These are phyloP conservation scores for Hirudo medicinalis DNA, from an alignment of 1,140 invertebrate genomes.

Conservation along the genomic window DNA sequence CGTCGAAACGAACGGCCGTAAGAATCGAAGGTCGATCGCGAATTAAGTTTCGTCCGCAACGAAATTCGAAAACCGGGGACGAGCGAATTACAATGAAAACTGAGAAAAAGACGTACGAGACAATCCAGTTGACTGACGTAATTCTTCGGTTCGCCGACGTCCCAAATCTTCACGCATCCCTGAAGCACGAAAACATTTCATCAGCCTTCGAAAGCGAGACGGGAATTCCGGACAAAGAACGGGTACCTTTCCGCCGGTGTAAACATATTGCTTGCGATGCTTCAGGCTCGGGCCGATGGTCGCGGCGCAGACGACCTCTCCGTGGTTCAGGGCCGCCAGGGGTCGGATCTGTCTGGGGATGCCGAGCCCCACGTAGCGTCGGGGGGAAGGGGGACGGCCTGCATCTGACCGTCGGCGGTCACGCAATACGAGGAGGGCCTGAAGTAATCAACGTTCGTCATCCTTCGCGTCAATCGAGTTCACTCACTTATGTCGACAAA, in stretches of 20 bases:
- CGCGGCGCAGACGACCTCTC: constrained; percentile 83
- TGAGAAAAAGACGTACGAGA: constrained; percentile 50
- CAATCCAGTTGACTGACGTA: constrained; percentile 85
- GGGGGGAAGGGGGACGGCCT: constrained; percentile 85
- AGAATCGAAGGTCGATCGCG: background rate
- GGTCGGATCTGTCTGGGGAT: constrained; percentile 79
- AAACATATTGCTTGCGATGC: constrained; percentile 54
- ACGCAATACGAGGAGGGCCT: constrained; percentile 86
- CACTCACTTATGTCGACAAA: background rate
- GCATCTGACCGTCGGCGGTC: constrained; percentile 68
- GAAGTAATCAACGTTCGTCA: constrained; percentile 18
- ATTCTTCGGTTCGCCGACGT: constrained; percentile 65
- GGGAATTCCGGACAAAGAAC: background rate
- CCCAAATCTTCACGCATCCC: constrained; percentile 85
- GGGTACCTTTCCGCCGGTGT: constrained; percentile 74
- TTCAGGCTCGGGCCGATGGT: constrained; percentile 72
- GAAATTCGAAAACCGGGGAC: background rate
- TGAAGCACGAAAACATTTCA: constrained; percentile 24
- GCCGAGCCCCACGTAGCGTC: constrained; percentile 81
- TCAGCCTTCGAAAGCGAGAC: background rate
- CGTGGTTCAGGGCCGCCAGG: constrained; percentile 80
- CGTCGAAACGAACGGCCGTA: too few species aligned
- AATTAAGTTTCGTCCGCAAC: background rate
- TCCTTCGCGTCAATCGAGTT: too few species aligned
- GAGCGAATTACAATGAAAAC: background rate